These are phyloP conservation scores for Catonia carolina DNA, from an alignment of 2,888 invertebrate genomes.

Conservation along the genomic window DNA sequence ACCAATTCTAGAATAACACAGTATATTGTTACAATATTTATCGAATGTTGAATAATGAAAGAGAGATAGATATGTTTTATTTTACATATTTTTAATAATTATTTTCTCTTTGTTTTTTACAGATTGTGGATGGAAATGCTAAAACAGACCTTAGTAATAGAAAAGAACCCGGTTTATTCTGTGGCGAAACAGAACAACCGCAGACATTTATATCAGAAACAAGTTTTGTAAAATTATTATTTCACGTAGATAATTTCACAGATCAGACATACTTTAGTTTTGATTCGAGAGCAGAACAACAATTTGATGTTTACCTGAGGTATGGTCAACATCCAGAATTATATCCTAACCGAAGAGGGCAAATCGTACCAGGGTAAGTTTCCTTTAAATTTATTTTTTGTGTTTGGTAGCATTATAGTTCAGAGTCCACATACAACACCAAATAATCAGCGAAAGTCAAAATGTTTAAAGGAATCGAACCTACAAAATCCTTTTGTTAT, in stretches of 20 bases:
- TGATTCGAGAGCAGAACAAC: slow-evolving; percentile 82
- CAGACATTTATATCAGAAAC: slow-evolving; percentile 94
- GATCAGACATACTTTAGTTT: slow-evolving; percentile 86
- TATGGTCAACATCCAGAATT: slow-evolving; percentile 92
- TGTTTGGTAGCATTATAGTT: too few species aligned
- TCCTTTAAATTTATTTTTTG: not conserved
- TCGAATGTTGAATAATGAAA: too few species aligned
- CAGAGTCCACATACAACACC: too few species aligned
- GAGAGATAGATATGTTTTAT: too few species aligned
- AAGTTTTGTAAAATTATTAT: slow-evolving; percentile 83
- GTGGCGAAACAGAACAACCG: slow-evolving; percentile 88
- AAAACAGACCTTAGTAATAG: slow-evolving; percentile 84
- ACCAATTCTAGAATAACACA: too few species aligned
- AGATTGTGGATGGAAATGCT: slow-evolving; percentile 87
- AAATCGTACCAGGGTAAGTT: slow-evolving; percentile 75
- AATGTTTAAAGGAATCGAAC: too few species aligned
- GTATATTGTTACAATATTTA: too few species aligned
- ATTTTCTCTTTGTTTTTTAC: slow-evolving; percentile 38
- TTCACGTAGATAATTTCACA: slow-evolving; percentile 88
- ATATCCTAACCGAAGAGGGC: slow-evolving; percentile 83
- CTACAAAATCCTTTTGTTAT: too few species aligned
- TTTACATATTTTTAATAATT: too few species aligned
- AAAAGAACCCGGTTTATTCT: slow-evolving; percentile 83
- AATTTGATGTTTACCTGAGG: slow-evolving; percentile 80
- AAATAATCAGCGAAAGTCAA: too few species aligned